These are phyloP conservation scores for Atrichornis clamosus DNA, from an alignment of 2,113 vertebrate species.

Conservation along the genomic window DNA sequence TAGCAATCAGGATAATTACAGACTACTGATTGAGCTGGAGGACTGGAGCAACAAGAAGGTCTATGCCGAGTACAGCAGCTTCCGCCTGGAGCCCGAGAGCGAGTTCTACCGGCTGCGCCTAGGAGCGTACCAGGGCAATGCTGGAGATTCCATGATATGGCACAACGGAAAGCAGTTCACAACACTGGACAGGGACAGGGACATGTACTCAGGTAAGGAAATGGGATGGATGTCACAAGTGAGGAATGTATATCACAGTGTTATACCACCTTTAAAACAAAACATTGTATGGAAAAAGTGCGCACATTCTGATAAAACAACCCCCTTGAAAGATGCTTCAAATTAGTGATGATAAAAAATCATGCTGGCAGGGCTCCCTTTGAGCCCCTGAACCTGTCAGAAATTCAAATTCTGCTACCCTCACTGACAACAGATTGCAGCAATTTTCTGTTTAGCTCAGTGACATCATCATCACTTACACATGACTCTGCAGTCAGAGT, in stretches of 20 bases:
- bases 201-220: conserved; percentile 87
- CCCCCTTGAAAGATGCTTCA: not conserved
- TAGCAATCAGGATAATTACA: conserved; percentile 93
- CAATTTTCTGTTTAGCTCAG: not conserved
- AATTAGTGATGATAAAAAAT: rapidly evolving
- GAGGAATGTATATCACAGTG: too few species aligned
- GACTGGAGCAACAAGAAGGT: conserved; percentile 98
- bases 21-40: conserved; percentile 91
- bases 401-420: not conserved
- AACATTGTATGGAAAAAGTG: not conserved
- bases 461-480: not conserved
- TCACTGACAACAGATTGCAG: not conserved
- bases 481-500: not conserved
- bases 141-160: conserved; percentile 93
- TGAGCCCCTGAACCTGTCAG: not conserved
- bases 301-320: not conserved
- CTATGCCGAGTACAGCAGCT: conserved; percentile 96
- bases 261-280: not conserved
- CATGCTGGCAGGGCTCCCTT: not conserved
- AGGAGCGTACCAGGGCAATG: conserved; percentile 95
- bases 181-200: conserved; percentile 93
- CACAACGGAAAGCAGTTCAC: conserved; percentile 98
- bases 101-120: conserved; percentile 90
- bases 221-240: rapidly evolving
- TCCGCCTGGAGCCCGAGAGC: conserved; percentile 88